Conservation (phyloP, 2,888 invertebrate species). For the Monopis laevigella region DNA sequence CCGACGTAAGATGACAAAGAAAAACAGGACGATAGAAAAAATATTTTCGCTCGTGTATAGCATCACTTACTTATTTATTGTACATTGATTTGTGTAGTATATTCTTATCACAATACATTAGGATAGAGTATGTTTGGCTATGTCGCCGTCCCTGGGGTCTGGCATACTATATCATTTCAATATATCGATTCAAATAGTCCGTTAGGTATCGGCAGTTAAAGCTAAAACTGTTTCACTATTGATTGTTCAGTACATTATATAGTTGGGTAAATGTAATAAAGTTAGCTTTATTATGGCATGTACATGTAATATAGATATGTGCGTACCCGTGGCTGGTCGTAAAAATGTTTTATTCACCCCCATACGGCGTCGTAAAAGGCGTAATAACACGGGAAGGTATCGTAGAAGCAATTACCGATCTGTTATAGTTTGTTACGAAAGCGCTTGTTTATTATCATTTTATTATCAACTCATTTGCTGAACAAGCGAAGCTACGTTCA, state of each 20-base stretch:
- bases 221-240: neutral
- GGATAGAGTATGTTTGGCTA: no score
- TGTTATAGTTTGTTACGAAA: conserved; percentile 66
- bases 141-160: no score
- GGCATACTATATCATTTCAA: neutral
- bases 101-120: no score
- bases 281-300: conserved; percentile 5
- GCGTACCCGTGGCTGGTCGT: conserved; percentile 61
- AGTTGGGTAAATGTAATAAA: conserved; percentile 10
- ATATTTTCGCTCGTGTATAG: no score
- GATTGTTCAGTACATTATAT: conserved; percentile 8
- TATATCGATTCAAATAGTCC: neutral
- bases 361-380: conserved; percentile 67
- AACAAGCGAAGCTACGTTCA: conserved; percentile 59
- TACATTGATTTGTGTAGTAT: no score
- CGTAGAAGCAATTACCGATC: conserved; percentile 67
- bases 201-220: no score
- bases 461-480: conserved; percentile 63
- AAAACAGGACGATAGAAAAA: no score
- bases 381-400: conserved; percentile 67
- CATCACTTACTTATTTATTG: no score
- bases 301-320: conserved; percentile 6
- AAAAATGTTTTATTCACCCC: conserved; percentile 68
- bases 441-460: conserved; percentile 66
- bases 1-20: conserved; percentile 54